phyloP scores from a whole-genome alignment of 2,113 vertebrate species.

The Eptesicus fuscus region DNA sequence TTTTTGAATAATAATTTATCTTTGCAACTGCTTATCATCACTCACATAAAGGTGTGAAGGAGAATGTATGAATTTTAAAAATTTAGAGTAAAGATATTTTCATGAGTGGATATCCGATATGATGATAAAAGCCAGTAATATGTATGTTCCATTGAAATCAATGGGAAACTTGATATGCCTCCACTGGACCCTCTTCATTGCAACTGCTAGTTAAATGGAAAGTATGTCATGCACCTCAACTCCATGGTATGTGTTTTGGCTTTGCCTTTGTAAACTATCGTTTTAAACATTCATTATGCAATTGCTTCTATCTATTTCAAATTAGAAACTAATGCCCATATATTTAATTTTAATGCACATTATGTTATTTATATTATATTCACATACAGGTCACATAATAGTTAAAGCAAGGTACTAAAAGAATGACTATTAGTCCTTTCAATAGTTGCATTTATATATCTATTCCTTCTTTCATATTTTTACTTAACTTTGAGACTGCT shows the following conservation, averaged over 20 bases:
- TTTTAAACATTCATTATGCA: neutral
- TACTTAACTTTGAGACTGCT: constrained; percentile 18
- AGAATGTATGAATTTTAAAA: neutral
- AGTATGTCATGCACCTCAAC: neutral
- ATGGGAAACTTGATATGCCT: neutral
- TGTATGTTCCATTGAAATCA: constrained; percentile 32
- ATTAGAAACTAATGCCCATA: neutral
- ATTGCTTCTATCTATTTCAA: neutral
- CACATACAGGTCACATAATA: neutral
- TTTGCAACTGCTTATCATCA: neutral
- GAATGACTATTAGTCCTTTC: neutral
- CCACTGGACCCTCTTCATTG: neutral
- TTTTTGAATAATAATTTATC: constrained; percentile 32
- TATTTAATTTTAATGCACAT: neutral
- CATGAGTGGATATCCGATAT: neutral
- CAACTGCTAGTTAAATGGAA: neutral
- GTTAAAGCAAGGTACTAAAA: neutral
- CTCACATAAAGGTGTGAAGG: neutral
- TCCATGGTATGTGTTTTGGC: neutral
- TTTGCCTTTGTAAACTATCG: neutral
- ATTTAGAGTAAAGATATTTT: neutral
- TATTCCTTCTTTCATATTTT: neutral
- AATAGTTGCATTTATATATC: neutral
- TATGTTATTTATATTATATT: neutral
- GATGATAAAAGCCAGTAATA: neutral